Evolutionary conservation across 2,888 invertebrate species (phyloP).

Genomic region (Theretra japonica): DNA sequence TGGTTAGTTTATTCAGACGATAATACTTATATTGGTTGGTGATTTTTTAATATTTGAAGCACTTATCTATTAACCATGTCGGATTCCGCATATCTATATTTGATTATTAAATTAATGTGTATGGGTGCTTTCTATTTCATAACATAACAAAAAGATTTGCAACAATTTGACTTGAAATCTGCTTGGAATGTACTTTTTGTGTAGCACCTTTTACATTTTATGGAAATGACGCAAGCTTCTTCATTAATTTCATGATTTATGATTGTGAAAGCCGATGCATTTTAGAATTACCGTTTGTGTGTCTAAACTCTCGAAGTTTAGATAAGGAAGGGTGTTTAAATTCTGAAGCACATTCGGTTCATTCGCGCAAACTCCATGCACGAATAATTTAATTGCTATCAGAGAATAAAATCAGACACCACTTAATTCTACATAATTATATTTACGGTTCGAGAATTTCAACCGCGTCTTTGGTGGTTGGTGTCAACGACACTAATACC

Average conservation of each 20-base stretch:
- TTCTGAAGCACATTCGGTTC: not conserved
- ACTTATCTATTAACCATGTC: too few species aligned
- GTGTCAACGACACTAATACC: constrained; percentile 20
- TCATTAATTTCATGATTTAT: too few species aligned
- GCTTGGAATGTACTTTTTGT: too few species aligned
- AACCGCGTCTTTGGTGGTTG: not conserved
- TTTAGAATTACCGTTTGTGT: too few species aligned
- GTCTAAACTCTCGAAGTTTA: too few species aligned
- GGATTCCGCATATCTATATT: not conserved
- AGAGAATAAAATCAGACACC: constrained; percentile 11
- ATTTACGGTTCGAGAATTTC: constrained; percentile 4
- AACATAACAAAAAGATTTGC: too few species aligned
- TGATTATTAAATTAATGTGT: not conserved
- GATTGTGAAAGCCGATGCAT: too few species aligned
- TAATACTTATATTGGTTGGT: not conserved
- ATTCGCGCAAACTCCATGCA: not conserved
- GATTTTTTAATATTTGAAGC: not conserved
- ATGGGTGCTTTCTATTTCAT: too few species aligned
- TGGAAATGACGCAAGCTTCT: too few species aligned
- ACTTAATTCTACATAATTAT: not conserved
- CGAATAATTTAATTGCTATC: constrained; percentile 3
- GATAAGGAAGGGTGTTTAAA: not conserved
- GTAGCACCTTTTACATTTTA: too few species aligned
- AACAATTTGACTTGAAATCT: too few species aligned
- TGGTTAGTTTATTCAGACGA: not conserved